Evolutionary conservation across 2,113 vertebrate species (phyloP), one percentile per base, ranked within the genome.

Genomic region (Indicator indicator): DNA sequence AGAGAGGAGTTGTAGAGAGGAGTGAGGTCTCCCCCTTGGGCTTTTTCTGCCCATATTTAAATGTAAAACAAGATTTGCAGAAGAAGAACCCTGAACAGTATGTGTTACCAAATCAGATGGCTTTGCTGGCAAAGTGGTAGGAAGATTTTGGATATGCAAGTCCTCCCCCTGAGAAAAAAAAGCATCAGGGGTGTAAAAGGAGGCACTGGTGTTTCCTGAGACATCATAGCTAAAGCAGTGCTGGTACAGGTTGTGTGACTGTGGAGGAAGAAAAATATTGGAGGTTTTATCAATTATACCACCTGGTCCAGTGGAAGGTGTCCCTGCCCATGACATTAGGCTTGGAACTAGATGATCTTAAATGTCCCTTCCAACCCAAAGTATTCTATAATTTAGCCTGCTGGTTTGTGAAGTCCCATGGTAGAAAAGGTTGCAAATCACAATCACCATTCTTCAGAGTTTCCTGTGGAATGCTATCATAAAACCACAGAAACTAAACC

Each of bases 401-500:
- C 16, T 0, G 0, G 63, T 69, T 58, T 72, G 26, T 30, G 38
- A 55, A n/a, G 40, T 38, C 5, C 60, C 60, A 63, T 16, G 2
- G 11, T 28, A 64, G 64, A 9, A 42, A 14, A 27, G 30, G 55
- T 12, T 83, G 64, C 33, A 54, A 65, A 18, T 42, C 32, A 7
- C 67, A 33, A 0, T 26, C 9, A 18, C n/a, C 16, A 12, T 88
- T 89, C 85, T 38, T 56, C 75, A 76, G 59, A 4, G 26, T 76
- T 60, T 21, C 28, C 46, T 71, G n/a, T 40, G 48, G n/a, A 81
- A 72, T 44, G 1, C 4, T 54, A 2, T 27, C 11, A 42, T 19
- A 69, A 56, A 75, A 24, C n/a, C 58, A 9, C 58, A 33, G 60
- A 36, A 86, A 20, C 15, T 30, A 70, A 59, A 60, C 5, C 32